Base-by-base conservation (phyloP, 2,113 vertebrate species). In the Varanus komodoensis region DNA sequence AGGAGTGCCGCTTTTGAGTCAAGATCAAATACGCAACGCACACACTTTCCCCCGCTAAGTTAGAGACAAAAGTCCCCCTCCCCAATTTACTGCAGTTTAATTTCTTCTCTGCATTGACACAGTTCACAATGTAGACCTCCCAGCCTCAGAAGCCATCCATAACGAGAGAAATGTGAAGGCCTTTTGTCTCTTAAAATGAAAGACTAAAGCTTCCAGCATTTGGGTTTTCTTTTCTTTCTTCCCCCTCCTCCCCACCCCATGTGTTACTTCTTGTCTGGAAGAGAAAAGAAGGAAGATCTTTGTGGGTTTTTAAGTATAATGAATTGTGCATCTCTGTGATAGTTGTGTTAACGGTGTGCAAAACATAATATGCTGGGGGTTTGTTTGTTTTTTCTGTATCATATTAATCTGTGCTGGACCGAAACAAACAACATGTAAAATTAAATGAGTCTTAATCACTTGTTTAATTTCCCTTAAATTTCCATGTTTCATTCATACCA, bases 51-150 rank as follows among this genome's bases (percentile, higher is more conserved):
- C 0, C 48, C 82, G 54, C 57, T 29, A 86, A 94, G 90, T 93
- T 88, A 75, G 8, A 81, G 94, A 94, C 95, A 97, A 96, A 97
- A 89, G n/a, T 82, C 80, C 87, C 61, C 1, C 38, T 83, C 87
- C 87, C 85, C 61, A 1, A 15, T 94, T 96, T 67, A 93, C 61
- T 81, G 94, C 89, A 0, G 4, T 48, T 82, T 0, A 82, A 86
- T 92, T 94, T 80, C 75, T 90, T 92, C 92, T 52, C 75, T 80
- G 85, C 17, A 73, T 86, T 79, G n/a, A 21, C 91, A 11, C 89
- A 80, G 87, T 82, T 61, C 50, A 8, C 92, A 0, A 32, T 14
- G 86, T 87, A 1, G 19, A 8, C 8, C 80, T 2, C 80, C 88
- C 54, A 93, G 89, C 93, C 89, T 61, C 87, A 11, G 57, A 32